Conservation (phyloP, 64 coral and sea anemone genomes). For the Pocillopora damicornis region DNA sequence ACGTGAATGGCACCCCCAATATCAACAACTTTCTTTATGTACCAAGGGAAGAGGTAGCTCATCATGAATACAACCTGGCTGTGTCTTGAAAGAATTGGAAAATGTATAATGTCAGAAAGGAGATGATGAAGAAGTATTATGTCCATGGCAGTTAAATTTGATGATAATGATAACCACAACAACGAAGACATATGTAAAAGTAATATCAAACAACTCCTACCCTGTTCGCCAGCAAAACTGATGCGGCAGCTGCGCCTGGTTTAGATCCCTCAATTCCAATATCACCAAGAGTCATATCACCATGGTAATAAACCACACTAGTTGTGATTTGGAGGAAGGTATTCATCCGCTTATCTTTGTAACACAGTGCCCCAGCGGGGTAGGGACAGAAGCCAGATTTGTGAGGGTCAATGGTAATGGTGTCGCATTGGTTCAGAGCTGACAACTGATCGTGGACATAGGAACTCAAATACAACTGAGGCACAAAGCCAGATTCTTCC, state of each 20-base stretch:
- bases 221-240: conserved; percentile 68
- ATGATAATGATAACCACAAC: too few relatives aligned
- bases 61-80: too few relatives aligned
- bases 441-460: conserved; percentile 46
- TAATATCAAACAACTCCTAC: conserved; percentile 18
- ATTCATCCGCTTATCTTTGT: conserved; percentile 71
- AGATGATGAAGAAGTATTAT: too few relatives aligned
- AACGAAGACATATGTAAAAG: too few relatives aligned
- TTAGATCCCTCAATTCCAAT: conserved; percentile 91
- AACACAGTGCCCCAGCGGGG: conserved; percentile 76
- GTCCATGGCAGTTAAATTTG: too few relatives aligned
- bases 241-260: conserved; percentile 80
- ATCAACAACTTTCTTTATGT: too few relatives aligned
- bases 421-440: conserved; percentile 56
- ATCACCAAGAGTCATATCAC: conserved; percentile 67
- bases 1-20: too few relatives aligned
- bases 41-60: too few relatives aligned
- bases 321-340: conserved; percentile 64
- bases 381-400: conserved; percentile 92
- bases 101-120: too few relatives aligned
- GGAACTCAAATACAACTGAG: conserved; percentile 51
- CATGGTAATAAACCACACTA: conserved; percentile 69
- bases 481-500: conserved; percentile 47
- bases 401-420: conserved; percentile 87
- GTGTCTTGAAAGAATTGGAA: too few relatives aligned